Conservation (phyloP, 2,797 vertebrate genomes). For the Halcyon smyrnensis region DNA sequence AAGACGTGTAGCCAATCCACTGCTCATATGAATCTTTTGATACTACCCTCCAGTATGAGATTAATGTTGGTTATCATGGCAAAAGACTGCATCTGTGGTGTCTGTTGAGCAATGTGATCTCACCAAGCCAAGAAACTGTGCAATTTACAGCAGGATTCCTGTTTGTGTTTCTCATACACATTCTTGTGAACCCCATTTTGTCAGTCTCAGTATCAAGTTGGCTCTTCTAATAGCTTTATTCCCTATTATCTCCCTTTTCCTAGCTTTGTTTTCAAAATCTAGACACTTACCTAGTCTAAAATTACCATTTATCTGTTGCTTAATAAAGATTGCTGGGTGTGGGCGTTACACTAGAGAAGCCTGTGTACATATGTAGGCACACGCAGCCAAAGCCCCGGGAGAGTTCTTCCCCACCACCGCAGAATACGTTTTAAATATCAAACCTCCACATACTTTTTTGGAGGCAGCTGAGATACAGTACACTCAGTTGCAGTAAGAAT, state of each 20-base stretch:
- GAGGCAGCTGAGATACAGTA: neutral
- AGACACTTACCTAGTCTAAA: neutral
- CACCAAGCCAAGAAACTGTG: neutral
- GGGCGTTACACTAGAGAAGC: neutral
- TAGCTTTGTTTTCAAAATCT: neutral
- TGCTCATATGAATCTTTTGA: neutral
- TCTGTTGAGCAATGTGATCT: neutral
- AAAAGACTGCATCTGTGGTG: neutral
- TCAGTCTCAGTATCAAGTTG: neutral
- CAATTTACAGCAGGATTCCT: neutral
- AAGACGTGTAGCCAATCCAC: neutral
- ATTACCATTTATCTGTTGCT: neutral
- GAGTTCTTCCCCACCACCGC: neutral
- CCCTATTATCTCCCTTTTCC: neutral
- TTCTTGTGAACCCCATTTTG: neutral
- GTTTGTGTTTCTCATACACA: neutral
- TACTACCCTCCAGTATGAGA: neutral
- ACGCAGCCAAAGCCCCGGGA: neutral
- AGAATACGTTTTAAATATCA: neutral
- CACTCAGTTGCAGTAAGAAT: neutral
- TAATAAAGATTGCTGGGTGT: neutral
- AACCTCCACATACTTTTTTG: neutral
- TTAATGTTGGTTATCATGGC: neutral
- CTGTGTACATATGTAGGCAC: fast-evolving
- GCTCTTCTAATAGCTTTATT: neutral